phyloP scores from a whole-genome alignment of 2,888 invertebrate genomes.

The Drosophila mulleri region DNA sequence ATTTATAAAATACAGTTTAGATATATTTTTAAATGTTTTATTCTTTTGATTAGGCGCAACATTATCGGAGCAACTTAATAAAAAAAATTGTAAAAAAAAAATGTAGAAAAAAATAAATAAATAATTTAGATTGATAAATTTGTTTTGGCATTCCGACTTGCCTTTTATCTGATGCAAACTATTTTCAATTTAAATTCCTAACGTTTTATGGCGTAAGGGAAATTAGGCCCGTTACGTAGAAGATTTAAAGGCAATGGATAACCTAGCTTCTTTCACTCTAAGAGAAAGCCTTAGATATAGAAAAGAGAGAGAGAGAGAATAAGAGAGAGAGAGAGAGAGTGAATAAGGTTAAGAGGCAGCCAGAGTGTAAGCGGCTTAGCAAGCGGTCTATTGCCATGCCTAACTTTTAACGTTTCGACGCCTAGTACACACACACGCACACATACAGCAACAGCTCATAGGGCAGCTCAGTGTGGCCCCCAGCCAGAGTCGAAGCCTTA shows the following conservation, averaged over 20 bases:
- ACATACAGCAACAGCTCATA: constrained; percentile 8
- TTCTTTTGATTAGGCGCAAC: no score
- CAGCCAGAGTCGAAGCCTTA: constrained; percentile 7
- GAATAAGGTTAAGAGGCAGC: background rate
- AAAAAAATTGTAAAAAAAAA: no score
- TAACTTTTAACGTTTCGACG: constrained; percentile 75
- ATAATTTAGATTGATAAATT: constrained; percentile 1
- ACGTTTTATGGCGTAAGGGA: constrained; percentile 40
- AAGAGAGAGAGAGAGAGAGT: background rate
- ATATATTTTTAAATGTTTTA: background rate
- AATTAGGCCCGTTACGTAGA: constrained; percentile 31
- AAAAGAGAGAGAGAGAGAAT: background rate
- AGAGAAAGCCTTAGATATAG: background rate
- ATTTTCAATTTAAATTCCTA: constrained; percentile 65
- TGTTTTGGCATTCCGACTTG: background rate
- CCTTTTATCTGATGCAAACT: constrained; percentile 20
- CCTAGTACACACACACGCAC: constrained; percentile 28
- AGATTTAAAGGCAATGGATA: constrained; percentile 46
- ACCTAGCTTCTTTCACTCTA: constrained; percentile 25
- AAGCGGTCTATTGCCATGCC: constrained; percentile 61
- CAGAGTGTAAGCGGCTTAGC: constrained; percentile 66
- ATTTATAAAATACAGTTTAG: background rate
- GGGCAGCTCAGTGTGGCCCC: constrained; percentile 16
- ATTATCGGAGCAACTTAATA: no score
- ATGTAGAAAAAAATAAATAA: background rate